Percentiles rank a stretch among this genome's conserved stretches.
Evolutionary conservation across 2,797 vertebrate genomes (phyloP).

Genomic region (Pristis pectinata): DNA sequence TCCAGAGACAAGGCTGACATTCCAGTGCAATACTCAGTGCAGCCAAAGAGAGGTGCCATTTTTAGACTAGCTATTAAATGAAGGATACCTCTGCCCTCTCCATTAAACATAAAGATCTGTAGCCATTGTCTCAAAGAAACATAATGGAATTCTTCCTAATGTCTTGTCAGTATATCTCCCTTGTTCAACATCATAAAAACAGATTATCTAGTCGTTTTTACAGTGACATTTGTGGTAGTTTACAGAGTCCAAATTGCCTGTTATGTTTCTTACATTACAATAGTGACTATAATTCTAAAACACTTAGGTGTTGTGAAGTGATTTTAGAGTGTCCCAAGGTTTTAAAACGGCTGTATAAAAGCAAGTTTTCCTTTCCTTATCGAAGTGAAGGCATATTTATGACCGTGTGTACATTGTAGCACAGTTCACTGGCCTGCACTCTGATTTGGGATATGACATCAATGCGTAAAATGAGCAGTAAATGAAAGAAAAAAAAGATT

Average conservation of each 20-base stretch:
- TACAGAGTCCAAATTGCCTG: neutral
- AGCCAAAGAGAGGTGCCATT: too few relatives aligned
- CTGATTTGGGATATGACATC: too few relatives aligned
- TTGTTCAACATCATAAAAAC: neutral
- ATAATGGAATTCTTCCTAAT: neutral
- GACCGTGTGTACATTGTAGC: too few relatives aligned
- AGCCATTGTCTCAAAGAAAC: too few relatives aligned
- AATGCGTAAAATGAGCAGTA: too few relatives aligned
- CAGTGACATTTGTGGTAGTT: neutral
- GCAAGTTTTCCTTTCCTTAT: neutral
- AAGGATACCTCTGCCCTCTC: too few relatives aligned
- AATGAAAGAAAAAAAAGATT: too few relatives aligned
- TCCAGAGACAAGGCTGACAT: too few relatives aligned
- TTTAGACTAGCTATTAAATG: too few relatives aligned
- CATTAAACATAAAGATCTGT: too few relatives aligned
- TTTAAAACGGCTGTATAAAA: neutral
- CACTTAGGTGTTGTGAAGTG: neutral
- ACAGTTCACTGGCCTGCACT: too few relatives aligned
- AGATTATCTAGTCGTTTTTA: neutral
- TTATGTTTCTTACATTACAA: neutral
- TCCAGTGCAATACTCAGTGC: too few relatives aligned
- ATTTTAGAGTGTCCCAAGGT: neutral
- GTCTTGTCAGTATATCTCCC: neutral
- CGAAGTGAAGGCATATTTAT: neutral
- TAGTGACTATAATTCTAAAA: neutral